Conservation (phyloP, 1,140 invertebrate genomes). For the Aphis craccivora region DNA sequence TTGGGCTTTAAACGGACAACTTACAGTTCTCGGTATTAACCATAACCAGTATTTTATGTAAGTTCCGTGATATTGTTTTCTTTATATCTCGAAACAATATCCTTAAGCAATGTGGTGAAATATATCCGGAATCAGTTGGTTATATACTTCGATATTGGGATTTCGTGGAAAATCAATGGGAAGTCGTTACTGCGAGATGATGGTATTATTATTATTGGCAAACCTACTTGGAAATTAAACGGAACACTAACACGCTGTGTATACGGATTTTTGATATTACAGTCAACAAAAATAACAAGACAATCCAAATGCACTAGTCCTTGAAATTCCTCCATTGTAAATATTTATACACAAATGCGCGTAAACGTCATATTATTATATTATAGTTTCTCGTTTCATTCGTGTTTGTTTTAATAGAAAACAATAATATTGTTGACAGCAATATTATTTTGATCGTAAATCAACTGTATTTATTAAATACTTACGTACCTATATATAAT, state of each 20-base stretch:
- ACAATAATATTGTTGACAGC: background rate
- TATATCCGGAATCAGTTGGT: background rate
- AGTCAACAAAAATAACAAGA: background rate
- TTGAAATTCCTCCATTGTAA: constrained; percentile 10
- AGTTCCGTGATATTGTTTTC: background rate
- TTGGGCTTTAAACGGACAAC: too few species aligned
- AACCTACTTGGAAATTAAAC: background rate
- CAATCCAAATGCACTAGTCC: background rate
- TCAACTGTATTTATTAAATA: background rate
- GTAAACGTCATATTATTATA: background rate
- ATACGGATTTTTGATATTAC: background rate
- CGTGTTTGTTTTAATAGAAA: background rate
- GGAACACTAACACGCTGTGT: background rate
- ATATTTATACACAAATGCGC: background rate
- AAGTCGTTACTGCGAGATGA: background rate
- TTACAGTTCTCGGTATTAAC: too few species aligned
- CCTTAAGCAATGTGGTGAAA: background rate
- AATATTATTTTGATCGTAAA: constrained; percentile 7
- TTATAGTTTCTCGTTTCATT: background rate
- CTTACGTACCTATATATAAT: background rate
- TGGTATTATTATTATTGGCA: background rate
- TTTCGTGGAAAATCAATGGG: background rate
- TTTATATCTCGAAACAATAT: background rate
- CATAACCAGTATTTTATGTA: too few species aligned
- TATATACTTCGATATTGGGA: background rate